Conservation (phyloP, 2,113 vertebrate genomes). For the Butorides virescens region DNA sequence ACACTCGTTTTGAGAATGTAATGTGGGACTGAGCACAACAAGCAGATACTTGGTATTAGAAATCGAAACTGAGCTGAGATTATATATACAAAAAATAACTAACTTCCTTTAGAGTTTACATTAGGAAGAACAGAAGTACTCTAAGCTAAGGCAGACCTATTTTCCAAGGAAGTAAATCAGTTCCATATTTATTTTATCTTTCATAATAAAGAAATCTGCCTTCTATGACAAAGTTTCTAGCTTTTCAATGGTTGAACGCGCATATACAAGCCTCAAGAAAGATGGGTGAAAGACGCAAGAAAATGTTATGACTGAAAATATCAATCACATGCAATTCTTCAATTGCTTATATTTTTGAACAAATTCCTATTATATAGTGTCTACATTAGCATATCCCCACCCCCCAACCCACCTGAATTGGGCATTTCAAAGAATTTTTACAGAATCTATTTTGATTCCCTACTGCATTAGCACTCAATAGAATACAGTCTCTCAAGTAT, state of each 20-base stretch:
- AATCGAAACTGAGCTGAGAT: too few relatives aligned
- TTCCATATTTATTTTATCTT: background rate
- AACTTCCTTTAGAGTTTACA: too few relatives aligned
- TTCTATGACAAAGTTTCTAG: background rate
- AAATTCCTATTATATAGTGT: background rate
- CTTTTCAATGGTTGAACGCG: accelerated
- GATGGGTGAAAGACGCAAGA: background rate
- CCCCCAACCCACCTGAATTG: background rate
- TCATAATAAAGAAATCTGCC: background rate
- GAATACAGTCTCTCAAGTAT: background rate
- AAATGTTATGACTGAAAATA: background rate
- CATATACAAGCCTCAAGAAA: background rate
- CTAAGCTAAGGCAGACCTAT: background rate
- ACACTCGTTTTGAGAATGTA: too few relatives aligned
- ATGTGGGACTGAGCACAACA: too few relatives aligned
- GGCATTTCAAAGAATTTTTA: background rate
- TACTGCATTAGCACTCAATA: background rate
- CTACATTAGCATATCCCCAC: background rate
- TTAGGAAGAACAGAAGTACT: background rate
- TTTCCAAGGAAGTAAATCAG: background rate
- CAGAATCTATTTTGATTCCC: background rate
- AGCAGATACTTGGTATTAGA: too few relatives aligned
- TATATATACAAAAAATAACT: too few relatives aligned
- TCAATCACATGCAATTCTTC: background rate
- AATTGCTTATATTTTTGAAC: background rate